Percentiles rank a stretch among this genome's conserved stretches.
These are phyloP conservation scores for Paedocypris sp. DNA, from an alignment of 2,113 vertebrate species.

Conservation along the genomic window DNA sequence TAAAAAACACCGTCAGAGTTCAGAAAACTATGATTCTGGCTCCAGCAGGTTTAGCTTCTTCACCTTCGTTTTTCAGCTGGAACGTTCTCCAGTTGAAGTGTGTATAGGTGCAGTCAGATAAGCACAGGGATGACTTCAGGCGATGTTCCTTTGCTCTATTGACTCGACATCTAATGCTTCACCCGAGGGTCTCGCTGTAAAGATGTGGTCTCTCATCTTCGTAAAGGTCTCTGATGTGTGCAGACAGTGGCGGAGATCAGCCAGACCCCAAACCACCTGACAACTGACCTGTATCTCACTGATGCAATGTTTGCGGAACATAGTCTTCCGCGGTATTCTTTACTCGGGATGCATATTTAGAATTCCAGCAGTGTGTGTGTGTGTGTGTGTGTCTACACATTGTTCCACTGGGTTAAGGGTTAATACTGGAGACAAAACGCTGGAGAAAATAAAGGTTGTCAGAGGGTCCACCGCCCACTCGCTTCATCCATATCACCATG, in stretches of 20 bases:
- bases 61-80: no score
- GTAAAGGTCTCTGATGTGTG: conserved; percentile 29
- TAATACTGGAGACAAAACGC: conserved; percentile 47
- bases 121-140: conserved; percentile 40
- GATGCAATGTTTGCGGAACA: conserved; percentile 6
- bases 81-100: no score
- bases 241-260: conserved; percentile 10
- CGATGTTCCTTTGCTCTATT: conserved; percentile 42
- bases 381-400: not conserved
- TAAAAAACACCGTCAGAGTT: no score
- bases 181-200: conserved; percentile 27
- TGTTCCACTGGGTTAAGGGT: conserved; percentile 37
- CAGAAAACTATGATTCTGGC: no score
- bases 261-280: conserved; percentile 26
- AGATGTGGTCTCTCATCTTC: conserved; percentile 27
- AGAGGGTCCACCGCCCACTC: conserved; percentile 47
- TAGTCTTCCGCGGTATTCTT: not conserved
- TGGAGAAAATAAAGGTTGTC: conserved; percentile 59
- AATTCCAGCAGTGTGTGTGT: no score
- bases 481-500: conserved; percentile 51
- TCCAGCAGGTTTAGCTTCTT: no score
- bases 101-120: conserved; percentile 40
- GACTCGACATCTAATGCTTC: conserved; percentile 30
- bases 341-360: not conserved
- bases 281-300: conserved; percentile 29